Base-by-base conservation (phyloP, 2,113 vertebrate species). In the Carassius auratus region DNA sequence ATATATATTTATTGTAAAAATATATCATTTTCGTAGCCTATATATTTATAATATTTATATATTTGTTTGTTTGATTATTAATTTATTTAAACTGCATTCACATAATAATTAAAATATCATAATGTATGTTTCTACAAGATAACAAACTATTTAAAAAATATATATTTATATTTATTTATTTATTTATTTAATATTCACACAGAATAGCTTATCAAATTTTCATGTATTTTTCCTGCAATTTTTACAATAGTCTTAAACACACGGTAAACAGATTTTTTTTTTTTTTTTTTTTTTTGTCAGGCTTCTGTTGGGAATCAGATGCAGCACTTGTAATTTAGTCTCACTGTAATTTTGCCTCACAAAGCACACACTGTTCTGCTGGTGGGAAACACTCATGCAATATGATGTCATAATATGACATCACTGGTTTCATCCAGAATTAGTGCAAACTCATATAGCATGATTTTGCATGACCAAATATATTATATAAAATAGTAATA, bases 331-430 rank as follows among this genome's bases (percentile, higher is more conserved):
- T 69, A 69, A 71, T 71, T 71, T 38, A 21, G 66, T 21, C 30
- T 69, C 66, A 69, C 66, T 38, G 66, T 69, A 69, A 69, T 69
- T 69, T 69, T 38, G 68, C 19, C 8, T 71, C 17, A 71, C 19
- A 71, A 71, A 42, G 8, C 17, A 21, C 68, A 36, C 66, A 42
- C 33, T 71, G 68, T 71, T 42, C 33, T 21, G 68, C 17, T 21
- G 17, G 36, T 42, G 38, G 36, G 68, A 71, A 71, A 71, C 36
- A 42, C 17, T 71, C 66, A 38, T 42, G 68, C 36, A 71, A 71
- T 10, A 12, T 71, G 17, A 71, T 38, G 68, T 71, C 68, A 42
- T 71, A 42, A 69, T 12, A 38, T 71, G 68, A 6, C 38, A 38
- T 38, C 38, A 42, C 21, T 71, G 36, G 26, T 21, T 71, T 38